phyloP scores from a whole-genome alignment of 2,113 vertebrate genomes.

The Pholis gunnellus region DNA sequence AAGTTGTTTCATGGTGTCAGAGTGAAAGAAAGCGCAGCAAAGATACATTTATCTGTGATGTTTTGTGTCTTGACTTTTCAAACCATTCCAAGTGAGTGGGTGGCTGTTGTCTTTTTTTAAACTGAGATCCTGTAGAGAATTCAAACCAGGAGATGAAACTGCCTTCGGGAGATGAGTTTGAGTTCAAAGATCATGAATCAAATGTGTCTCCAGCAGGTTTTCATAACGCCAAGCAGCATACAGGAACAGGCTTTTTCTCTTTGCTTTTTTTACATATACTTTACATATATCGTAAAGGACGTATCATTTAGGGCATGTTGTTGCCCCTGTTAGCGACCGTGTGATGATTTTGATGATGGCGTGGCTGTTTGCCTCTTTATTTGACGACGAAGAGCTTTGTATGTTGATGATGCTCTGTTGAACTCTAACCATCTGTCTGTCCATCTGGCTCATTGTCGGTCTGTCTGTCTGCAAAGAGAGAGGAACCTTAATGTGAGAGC shows the following conservation, averaged over 20 bases:
- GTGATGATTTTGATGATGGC: not conserved
- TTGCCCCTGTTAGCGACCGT: not conserved
- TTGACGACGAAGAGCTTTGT: not conserved
- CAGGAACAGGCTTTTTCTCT: not conserved
- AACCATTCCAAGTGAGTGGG: not conserved
- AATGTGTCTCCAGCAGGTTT: conserved; percentile 15
- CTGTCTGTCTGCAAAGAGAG: conserved; percentile 38
- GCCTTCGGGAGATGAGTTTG: conserved; percentile 25
- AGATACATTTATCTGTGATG: conserved; percentile 22
- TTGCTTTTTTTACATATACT: not conserved
- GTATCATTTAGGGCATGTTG: not conserved
- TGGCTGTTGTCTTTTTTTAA: conserved; percentile 6
- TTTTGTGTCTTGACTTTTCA: not conserved
- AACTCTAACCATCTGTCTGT: conserved; percentile 70
- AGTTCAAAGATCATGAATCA: conserved; percentile 49
- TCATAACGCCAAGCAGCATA: not conserved
- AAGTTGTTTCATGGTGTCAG: conserved; percentile 17
- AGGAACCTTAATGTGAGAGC: conserved; percentile 6
- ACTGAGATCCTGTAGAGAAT: conserved; percentile 22
- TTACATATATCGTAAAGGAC: not conserved
- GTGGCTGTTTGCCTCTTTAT: conserved; percentile 27
- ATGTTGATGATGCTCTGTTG: conserved; percentile 52
- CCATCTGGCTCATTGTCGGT: conserved; percentile 67
- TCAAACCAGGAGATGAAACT: conserved; percentile 36
- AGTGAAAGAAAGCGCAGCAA: conserved; percentile 19